Evolutionary conservation across 1,140 invertebrate species (phyloP), one percentile per base, ranked within the genome.

Genomic region (Heliothis virescens): DNA sequence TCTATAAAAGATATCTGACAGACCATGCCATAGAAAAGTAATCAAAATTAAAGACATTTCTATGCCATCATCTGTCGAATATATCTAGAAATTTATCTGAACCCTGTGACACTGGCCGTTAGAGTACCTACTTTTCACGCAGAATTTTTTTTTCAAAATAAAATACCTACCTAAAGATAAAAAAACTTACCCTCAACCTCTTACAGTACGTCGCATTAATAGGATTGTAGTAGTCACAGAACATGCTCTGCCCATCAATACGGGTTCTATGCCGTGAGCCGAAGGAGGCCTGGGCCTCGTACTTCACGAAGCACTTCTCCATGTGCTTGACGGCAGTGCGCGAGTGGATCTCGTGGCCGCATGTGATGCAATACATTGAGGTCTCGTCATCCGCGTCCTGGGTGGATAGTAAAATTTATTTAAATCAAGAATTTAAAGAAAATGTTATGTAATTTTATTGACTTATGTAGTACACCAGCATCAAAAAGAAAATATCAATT

Each of bases 211-310:
- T 99, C 73, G 97, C 96, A 88, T 98, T 98, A 2, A 96, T 95
- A 4, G 97, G 96, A 95, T 99, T 99, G 91, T 98, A 99, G 92
- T 98, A 98, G 89, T 99, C 99, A 92, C 99, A 99, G 92, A 99
- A 99, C 97, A 99, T 99, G 88, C 98, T 98, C 94, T 98, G 97
- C 15, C 98, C 98, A 93, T 99, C 99, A 83, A 99, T 99, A 62
- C 98, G 96, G 0, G 99, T 99, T 90, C 99, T 98, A 86, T 98
- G 99, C 62, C 98, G 97, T 15, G 98, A 99, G 15, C 98, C 99
- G 94, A 99, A 99, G 0, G 99, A 99, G 3, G 98, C 98, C 94
- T 99, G 98, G 65, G 98, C 98, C 91, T 99, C 99, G 93, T 99
- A 98, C 96, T 99, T 99, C 84, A 99, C 98, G 89, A 98, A 99